Percentiles rank a stretch among this genome's conserved stretches.
These are phyloP conservation scores for Patella vulgata DNA, from an alignment of 1,140 invertebrate species.

Conservation along the genomic window DNA sequence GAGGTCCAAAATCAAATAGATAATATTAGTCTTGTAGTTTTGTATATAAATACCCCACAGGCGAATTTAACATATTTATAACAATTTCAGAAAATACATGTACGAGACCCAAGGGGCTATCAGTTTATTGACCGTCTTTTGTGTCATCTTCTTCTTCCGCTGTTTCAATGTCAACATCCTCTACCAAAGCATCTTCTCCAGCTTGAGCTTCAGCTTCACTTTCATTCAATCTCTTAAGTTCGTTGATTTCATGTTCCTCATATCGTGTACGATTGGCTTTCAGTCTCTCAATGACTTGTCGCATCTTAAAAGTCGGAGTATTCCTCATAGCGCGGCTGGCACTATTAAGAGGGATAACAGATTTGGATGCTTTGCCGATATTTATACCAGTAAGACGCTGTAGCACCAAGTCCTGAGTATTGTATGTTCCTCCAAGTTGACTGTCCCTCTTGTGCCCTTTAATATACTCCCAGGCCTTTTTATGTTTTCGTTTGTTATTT, in stretches of 20 bases:
- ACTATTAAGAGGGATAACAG: conserved; percentile 44
- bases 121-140: too few relatives aligned
- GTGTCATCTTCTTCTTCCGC: too few relatives aligned
- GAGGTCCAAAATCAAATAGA: too few relatives aligned
- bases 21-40: too few relatives aligned
- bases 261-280: conserved; percentile 50
- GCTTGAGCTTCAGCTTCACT: conserved; percentile 16
- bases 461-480: conserved; percentile 35
- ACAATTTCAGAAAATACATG: too few relatives aligned
- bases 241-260: conserved; percentile 53
- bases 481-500: conserved; percentile 18
- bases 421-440: conserved; percentile 26
- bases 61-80: too few relatives aligned
- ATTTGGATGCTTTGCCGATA: conserved; percentile 31
- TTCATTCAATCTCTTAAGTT: conserved; percentile 43
- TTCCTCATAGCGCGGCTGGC: conserved; percentile 50
- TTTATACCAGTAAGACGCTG: conserved; percentile 50
- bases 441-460: conserved; percentile 8
- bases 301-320: conserved; percentile 60
- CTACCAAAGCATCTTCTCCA: too few relatives aligned
- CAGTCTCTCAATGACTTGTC: conserved; percentile 50
- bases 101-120: too few relatives aligned
- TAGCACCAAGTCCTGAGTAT: conserved; percentile 45
- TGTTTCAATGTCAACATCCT: too few relatives aligned
- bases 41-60: too few relatives aligned